Evolutionary conservation across 2,888 invertebrate genomes (phyloP).

Genomic region (Eristalinus sepulchralis): DNA sequence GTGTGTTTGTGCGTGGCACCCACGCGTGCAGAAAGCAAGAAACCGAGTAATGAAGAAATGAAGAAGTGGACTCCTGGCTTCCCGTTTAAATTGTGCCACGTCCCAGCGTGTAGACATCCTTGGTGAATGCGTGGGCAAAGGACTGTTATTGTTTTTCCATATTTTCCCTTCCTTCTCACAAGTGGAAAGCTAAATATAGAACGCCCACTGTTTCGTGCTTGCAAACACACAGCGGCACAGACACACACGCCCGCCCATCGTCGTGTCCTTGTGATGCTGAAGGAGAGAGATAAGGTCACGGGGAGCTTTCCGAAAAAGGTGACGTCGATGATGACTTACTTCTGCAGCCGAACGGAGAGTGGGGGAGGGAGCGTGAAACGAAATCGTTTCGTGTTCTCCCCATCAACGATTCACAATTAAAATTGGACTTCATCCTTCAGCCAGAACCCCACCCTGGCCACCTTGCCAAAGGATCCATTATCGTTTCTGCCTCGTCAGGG

Average conservation of each 20-base stretch:
- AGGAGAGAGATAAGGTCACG: slow-evolving; percentile 2
- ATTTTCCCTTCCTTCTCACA: not conserved
- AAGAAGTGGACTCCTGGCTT: slow-evolving; percentile 6
- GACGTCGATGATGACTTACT: slow-evolving; percentile 26
- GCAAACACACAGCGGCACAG: slow-evolving; percentile 3
- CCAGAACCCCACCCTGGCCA: slow-evolving; percentile 4
- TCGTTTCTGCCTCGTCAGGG: slow-evolving; percentile 30
- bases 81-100: slow-evolving; percentile 17
- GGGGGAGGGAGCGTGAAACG: not conserved
- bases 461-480: slow-evolving; percentile 20
- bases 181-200: slow-evolving; percentile 47
- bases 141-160: slow-evolving; percentile 13
- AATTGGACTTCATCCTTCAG: slow-evolving; percentile 20
- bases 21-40: slow-evolving; percentile 4
- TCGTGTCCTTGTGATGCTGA: slow-evolving; percentile 2
- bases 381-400: slow-evolving; percentile 8
- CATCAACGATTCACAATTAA: slow-evolving; percentile 34
- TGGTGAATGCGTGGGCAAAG: not conserved
- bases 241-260: not conserved
- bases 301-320: slow-evolving; percentile 35
- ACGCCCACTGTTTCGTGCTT: slow-evolving; percentile 21
- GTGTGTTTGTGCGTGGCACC: slow-evolving; percentile 4
- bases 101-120: not conserved
- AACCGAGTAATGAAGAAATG: not conserved
- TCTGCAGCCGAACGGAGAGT: not conserved